Base-by-base conservation (phyloP, 2,888 invertebrate species). In the Eupelmus urozonus region DNA sequence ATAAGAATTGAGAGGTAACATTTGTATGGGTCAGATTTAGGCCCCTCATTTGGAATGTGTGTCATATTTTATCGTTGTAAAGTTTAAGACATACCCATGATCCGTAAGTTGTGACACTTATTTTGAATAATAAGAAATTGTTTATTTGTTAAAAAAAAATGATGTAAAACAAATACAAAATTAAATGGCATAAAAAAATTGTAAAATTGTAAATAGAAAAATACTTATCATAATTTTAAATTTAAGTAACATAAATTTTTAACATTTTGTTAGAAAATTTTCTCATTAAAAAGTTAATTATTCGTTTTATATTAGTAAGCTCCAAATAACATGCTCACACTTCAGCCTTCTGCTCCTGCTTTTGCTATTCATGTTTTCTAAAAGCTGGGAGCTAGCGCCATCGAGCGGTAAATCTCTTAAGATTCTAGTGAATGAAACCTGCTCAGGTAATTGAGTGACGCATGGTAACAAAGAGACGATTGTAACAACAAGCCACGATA, bases 271-370 rank as follows among this genome's bases (percentile, higher is more conserved):
- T 27, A 20, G 25, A 18, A 18, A 57, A 45, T 55, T 70, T 59
- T 13, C n/a, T n/a, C n/a, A n/a, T n/a, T n/a, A n/a, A n/a, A 59
- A 45, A 18, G 57, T 59, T 59, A 70, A 70, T 20, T 45, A 59
- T 29, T 49, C 29, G 25, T 70, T 59, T 59, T 27, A 70, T 59
- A n/a, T n/a, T n/a, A 25, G 70, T 25, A 20, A 20, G 23, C 59
- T 70, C 27, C 59, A 59, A 70, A 70, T 70, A 70, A 59, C 11
- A n/a, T n/a, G n/a, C n/a, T n/a, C n/a, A n/a, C n/a, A n/a, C n/a
- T n/a, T n/a, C n/a, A n/a, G n/a, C n/a, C n/a, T n/a, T n/a, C n/a
- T n/a, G n/a, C n/a, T n/a, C n/a, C n/a, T n/a, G 18, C 2, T 53
- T 20, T 20, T 53, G 20, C 4, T 2, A 7, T 7, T 53, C 20